Evolutionary conservation across 2,113 vertebrate species (phyloP).

Genomic region (Delphinapterus leucas): DNA sequence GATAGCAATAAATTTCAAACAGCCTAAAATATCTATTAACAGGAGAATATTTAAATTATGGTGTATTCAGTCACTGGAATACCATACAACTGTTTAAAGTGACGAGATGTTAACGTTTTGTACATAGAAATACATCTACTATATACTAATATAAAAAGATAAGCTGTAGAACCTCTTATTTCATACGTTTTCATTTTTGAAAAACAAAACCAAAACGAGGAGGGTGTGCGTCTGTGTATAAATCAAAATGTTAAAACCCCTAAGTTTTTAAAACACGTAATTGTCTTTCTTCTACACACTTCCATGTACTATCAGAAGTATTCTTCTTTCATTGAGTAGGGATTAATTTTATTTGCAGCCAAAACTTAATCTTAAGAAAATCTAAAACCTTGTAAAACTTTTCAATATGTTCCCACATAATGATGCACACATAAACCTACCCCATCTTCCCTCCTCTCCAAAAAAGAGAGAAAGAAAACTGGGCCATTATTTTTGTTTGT

Average conservation of each 20-base stretch:
- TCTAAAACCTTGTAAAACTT: background rate
- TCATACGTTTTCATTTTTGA: background rate
- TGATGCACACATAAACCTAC: background rate
- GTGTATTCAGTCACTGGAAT: background rate
- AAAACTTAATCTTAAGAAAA: background rate
- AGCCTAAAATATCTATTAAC: background rate
- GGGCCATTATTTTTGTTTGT: background rate
- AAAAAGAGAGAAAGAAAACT: background rate
- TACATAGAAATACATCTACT: background rate
- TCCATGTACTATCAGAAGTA: background rate
- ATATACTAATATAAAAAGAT: background rate
- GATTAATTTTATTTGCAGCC: conserved; percentile 9
- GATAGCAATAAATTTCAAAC: background rate
- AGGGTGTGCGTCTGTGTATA: background rate
- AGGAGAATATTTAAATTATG: background rate
- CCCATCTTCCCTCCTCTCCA: background rate
- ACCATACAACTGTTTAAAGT: background rate
- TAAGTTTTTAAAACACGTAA: background rate
- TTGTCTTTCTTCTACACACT: background rate
- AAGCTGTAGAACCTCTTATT: background rate
- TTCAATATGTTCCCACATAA: background rate
- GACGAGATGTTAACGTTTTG: background rate
- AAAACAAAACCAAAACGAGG: background rate
- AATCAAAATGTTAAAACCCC: background rate
- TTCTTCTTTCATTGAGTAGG: background rate